These are phyloP conservation scores for Rutilus rutilus DNA, from an alignment of 2,113 vertebrate species.

Conservation along the genomic window DNA sequence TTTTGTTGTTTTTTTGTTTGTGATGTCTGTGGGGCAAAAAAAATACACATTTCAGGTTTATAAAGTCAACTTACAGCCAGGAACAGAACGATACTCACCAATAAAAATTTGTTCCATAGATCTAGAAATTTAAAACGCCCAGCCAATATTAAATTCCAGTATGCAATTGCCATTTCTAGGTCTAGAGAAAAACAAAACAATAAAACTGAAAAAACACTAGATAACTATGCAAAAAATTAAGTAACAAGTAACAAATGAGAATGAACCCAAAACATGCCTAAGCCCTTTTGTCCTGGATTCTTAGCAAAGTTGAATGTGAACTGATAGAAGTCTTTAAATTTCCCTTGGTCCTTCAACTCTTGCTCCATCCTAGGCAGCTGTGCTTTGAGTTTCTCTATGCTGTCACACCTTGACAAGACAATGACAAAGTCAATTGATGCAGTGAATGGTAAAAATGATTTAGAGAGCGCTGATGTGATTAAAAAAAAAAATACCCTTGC, in stretches of 20 bases:
- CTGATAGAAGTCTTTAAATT: constrained; percentile 96
- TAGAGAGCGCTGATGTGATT: not conserved
- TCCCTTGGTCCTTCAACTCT: constrained; percentile 88
- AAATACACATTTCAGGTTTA: not conserved
- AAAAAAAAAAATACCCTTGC: constrained; percentile 77
- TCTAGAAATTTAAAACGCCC: constrained; percentile 95
- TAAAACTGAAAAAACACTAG: not conserved
- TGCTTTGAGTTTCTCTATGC: constrained; percentile 87
- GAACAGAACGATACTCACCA: constrained; percentile 80
- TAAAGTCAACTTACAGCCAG: not conserved
- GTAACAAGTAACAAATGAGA: not conserved
- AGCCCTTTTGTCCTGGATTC: constrained; percentile 93
- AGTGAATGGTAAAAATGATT: not conserved
- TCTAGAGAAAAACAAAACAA: constrained; percentile 74
- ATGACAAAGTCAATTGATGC: constrained; percentile 48
- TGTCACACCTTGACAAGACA: constrained; percentile 83
- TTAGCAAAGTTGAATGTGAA: constrained; percentile 96
- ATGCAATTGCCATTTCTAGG: constrained; percentile 96
- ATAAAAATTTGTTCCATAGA: constrained; percentile 93
- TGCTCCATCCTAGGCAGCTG: constrained; percentile 90
- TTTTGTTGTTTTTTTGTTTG: not conserved
- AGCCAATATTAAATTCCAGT: constrained; percentile 94
- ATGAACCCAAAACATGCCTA: constrained; percentile 79
- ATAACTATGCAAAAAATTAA: not conserved
- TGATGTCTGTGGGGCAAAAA: not conserved